Evolutionary conservation across 2,113 vertebrate genomes (phyloP), one percentile per base, ranked within the genome.

Genomic region (Oryzias celebensis): DNA sequence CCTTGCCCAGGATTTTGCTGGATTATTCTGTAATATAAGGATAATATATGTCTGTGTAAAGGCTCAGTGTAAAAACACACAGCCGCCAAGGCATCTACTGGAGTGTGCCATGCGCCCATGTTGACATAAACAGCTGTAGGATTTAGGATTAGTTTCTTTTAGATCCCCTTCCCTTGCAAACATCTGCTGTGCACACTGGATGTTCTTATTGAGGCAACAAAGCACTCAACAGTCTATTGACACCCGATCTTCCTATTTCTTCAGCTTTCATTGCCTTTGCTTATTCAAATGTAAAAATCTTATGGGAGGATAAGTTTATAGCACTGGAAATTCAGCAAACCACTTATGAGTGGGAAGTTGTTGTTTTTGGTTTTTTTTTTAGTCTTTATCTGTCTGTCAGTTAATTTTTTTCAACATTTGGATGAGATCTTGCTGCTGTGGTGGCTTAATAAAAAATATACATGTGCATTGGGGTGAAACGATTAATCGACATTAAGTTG

Each of bases 131-230:
- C 84, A 84, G 71, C 76, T 73, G 77, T 50, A 58, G 62, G 79
- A 85, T 73, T 81, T 76, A 71, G 83, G 79, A 84, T 79, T 83
- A 69, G 62, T 76, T 84, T 85, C 76, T 68, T 80, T 81, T 62
- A 69, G 66, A 80, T 81, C 71, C 75, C 71, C 58, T 78, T 87
- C 80, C 24, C 50, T 55, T 65, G 65, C 83, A 74, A 80, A 86
- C 85, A 85, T 88, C 85, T 89, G 82, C 77, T 78, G 61, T 41
- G 69, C 72, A 85, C 51, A 73, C 65, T 78, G 63, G 64, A 73
- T 78, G 66, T 76, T 73, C 74, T 83, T 72, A 72, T 56, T 47
- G 60, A 82, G 69, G 68, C 77, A 74, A 65, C 73, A 59, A 52
- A 78, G 57, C 54, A 20, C 60, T 63, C 71, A 50, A 56, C 75